A percentile compares a stretch with the other conserved stretches of the same genome.
Conservation (phyloP, 92 coral and sea anemone genomes). For the Hydrozoanthus gracilis region DNA sequence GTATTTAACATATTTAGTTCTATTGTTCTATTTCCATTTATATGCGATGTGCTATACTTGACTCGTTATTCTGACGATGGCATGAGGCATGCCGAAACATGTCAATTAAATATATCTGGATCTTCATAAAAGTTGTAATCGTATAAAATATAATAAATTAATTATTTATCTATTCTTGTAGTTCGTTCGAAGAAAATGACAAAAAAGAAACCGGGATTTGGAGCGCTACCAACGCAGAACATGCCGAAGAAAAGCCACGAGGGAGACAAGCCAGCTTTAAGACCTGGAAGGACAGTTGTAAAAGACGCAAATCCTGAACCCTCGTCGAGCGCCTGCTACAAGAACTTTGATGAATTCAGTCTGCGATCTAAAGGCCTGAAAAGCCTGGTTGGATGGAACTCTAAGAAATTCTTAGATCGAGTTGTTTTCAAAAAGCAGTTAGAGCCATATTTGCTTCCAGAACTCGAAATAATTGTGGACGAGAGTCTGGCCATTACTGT, state of each 20-base stretch:
- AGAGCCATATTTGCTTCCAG: constrained; percentile 60
- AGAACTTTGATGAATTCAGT: not conserved
- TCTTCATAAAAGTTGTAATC: too few species aligned
- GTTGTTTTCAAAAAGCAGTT: constrained; percentile 52
- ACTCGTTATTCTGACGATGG: too few species aligned
- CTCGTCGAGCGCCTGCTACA: not conserved
- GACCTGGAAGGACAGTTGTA: too few species aligned
- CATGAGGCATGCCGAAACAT: too few species aligned
- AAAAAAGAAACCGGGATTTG: constrained; percentile 45
- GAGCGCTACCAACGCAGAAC: constrained; percentile 33
- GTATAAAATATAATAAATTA: too few species aligned
- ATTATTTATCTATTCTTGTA: not conserved
- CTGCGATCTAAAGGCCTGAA: constrained; percentile 30
- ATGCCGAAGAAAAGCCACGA: constrained; percentile 40
- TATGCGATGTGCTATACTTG: too few species aligned
- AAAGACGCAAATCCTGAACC: too few species aligned
- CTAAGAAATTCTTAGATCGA: constrained; percentile 14
- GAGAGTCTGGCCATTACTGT: constrained; percentile 73
- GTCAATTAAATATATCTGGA: too few species aligned
- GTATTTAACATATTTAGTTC: too few species aligned
- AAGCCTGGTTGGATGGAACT: constrained; percentile 57
- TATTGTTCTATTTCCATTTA: too few species aligned
- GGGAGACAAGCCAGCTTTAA: not conserved
- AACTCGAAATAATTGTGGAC: constrained; percentile 59
- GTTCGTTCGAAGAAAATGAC: constrained; percentile 34